Evolutionary conservation across 2,113 vertebrate species (phyloP).

Genomic region (Pelvicachromis taeniatus): DNA sequence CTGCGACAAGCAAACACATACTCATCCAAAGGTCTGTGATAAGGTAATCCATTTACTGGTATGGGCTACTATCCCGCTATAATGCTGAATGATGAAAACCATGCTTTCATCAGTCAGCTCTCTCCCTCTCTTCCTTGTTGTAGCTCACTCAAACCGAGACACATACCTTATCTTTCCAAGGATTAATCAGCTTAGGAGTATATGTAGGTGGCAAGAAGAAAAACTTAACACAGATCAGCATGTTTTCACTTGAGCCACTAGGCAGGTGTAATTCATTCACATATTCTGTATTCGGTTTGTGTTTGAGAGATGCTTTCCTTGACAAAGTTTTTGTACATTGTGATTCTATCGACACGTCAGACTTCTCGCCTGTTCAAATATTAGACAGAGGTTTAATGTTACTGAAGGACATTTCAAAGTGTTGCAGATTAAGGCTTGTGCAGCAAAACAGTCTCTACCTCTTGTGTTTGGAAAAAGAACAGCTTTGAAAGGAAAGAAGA

Average conservation of each 20-base stretch:
- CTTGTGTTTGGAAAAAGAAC: background rate
- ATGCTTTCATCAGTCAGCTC: constrained; percentile 26
- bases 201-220: background rate
- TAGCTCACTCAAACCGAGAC: background rate
- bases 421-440: background rate
- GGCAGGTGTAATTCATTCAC: background rate
- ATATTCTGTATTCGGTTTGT: background rate
- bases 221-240: background rate
- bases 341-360: background rate
- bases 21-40: constrained; percentile 13
- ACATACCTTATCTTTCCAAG: background rate
- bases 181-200: constrained; percentile 13
- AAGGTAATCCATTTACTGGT: constrained; percentile 37
- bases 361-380: background rate
- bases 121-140: background rate
- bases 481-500: background rate
- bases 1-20: background rate
- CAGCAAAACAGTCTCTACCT: background rate
- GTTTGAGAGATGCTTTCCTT: background rate
- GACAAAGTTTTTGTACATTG: background rate
- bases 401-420: background rate
- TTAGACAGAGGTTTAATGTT: background rate
- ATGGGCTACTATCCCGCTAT: background rate
- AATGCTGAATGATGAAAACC: constrained; percentile 22
- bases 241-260: background rate